Evolutionary conservation across 2,113 vertebrate genomes (phyloP).

Genomic region (Probosciger aterrimus): DNA sequence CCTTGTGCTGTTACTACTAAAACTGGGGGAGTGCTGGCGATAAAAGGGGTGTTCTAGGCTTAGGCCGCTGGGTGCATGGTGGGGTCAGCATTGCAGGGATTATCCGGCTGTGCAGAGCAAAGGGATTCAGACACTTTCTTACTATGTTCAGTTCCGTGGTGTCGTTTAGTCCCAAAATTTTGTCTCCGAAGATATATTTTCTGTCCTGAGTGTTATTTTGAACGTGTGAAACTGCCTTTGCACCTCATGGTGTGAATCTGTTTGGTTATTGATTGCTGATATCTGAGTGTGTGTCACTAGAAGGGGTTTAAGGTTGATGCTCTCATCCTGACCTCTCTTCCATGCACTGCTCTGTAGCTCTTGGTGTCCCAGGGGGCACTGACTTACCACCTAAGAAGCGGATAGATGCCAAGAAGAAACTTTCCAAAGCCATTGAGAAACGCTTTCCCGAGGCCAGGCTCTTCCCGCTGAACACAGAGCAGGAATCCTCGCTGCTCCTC

Average conservation of each 20-base stretch:
- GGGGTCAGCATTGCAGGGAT: not conserved
- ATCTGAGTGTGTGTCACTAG: not conserved
- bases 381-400: slow-evolving; percentile 85
- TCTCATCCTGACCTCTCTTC: not conserved
- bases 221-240: not conserved
- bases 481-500: slow-evolving; percentile 83
- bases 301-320: accelerated
- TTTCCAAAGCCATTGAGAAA: slow-evolving; percentile 82
- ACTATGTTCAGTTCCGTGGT: not conserved
- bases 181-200: not conserved
- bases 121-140: not conserved
- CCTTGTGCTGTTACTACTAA: not conserved
- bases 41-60: not conserved
- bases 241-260: too few relatives aligned
- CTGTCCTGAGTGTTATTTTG: not conserved
- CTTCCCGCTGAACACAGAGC: slow-evolving; percentile 82
- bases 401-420: slow-evolving; percentile 79
- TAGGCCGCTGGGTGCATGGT: not conserved
- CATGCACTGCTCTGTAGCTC: slow-evolving; percentile 55
- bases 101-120: not conserved
- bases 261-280: not conserved
- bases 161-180: not conserved
- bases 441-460: slow-evolving; percentile 87
- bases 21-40: not conserved
- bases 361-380: slow-evolving; percentile 84